Conservation (phyloP, 2,797 vertebrate species). For the Neoniphon sammara region DNA sequence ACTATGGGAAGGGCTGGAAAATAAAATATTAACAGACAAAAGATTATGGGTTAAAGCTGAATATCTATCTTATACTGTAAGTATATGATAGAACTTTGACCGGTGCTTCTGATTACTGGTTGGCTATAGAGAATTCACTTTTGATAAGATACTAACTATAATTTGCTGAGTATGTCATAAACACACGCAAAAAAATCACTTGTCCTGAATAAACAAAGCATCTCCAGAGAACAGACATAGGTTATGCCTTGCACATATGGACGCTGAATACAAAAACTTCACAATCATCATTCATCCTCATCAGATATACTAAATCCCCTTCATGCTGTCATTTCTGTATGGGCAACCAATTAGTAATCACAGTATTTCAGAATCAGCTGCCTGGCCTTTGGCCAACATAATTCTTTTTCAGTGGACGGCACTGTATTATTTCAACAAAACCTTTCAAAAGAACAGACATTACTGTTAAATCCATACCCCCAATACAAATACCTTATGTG, state of each 20-base stretch:
- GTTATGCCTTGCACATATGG: not conserved
- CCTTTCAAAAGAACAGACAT: constrained; percentile 44
- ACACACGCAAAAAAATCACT: constrained; percentile 9
- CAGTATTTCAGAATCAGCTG: constrained; percentile 18
- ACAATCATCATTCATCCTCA: not conserved
- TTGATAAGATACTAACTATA: constrained; percentile 75
- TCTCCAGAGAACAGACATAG: not conserved
- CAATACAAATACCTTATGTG: constrained; percentile 30
- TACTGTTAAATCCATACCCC: constrained; percentile 46
- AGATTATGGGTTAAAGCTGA: constrained; percentile 61
- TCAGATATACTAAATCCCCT: not conserved
- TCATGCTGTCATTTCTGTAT: constrained; percentile 8
- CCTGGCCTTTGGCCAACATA: constrained; percentile 33
- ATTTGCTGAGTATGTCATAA: constrained; percentile 27
- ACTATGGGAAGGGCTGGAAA: constrained; percentile 56
- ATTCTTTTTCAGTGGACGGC: constrained; percentile 18
- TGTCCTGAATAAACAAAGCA: constrained; percentile 17
- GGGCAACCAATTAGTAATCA: constrained; percentile 10
- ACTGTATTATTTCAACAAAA: constrained; percentile 41
- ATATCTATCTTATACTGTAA: constrained; percentile 58
- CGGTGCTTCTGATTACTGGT: constrained; percentile 60
- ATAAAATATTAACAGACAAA: constrained; percentile 77
- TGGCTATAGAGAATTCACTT: constrained; percentile 48
- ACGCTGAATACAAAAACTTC: not conserved
- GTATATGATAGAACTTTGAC: constrained; percentile 76